These are phyloP conservation scores for Tympanoctomys barrerae DNA, from an alignment of 2,797 vertebrate genomes.

Conservation along the genomic window DNA sequence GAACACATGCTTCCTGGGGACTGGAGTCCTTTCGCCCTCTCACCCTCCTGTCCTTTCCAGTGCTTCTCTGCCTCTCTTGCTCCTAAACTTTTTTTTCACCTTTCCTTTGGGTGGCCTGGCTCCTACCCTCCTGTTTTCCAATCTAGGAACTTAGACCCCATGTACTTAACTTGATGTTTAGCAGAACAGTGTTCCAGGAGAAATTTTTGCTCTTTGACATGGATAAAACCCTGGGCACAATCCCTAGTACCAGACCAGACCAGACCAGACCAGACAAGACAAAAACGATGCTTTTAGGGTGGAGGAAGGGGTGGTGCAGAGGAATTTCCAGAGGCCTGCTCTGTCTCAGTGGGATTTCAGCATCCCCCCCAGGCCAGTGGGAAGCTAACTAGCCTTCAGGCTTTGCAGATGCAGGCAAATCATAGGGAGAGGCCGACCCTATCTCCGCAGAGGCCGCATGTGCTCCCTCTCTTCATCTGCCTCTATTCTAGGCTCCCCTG, in stretches of 20 bases:
- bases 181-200: not conserved
- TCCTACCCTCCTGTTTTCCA: not conserved
- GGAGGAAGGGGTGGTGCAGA: not conserved
- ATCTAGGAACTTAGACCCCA: not conserved
- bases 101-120: not conserved
- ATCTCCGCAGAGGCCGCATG: not conserved
- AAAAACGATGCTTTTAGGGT: not conserved
- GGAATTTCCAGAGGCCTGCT: not conserved
- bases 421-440: not conserved
- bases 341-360: not conserved
- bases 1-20: accelerated
- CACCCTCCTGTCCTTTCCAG: not conserved
- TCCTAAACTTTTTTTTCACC: not conserved
- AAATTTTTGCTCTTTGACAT: not conserved
- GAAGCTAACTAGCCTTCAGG: not conserved
- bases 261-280: not conserved
- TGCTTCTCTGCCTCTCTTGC: not conserved
- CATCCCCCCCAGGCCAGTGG: not conserved
- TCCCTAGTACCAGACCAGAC: not conserved
- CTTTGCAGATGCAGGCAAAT: not conserved
- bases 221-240: not conserved
- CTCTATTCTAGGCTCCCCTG: constrained; percentile 49
- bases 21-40: not conserved
- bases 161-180: not conserved
- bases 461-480: not conserved